Conservation (phyloP, 2,113 vertebrate species). For the Nipponia nippon region DNA sequence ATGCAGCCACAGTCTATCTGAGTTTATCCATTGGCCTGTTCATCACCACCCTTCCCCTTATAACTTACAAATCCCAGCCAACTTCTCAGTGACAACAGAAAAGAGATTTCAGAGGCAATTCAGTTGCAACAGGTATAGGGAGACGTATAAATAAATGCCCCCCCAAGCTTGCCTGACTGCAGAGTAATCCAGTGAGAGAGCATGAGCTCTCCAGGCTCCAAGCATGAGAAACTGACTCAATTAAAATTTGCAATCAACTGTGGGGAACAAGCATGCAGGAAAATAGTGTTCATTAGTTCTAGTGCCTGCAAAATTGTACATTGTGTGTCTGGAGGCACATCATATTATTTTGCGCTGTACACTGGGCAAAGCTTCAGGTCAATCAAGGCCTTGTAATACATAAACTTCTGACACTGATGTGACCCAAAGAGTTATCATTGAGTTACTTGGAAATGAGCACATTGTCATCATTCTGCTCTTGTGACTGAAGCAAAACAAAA, state of each 20-base stretch:
- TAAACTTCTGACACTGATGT: neutral
- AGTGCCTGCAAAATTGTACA: neutral
- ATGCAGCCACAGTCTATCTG: rapidly evolving
- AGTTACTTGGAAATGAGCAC: neutral
- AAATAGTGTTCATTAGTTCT: neutral
- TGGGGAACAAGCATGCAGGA: neutral
- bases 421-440: neutral
- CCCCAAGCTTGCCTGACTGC: neutral
- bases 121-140: neutral
- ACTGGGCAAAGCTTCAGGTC: neutral
- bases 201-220: neutral
- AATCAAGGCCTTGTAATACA: neutral
- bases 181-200: neutral
- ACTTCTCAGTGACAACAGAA: neutral
- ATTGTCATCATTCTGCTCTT: neutral
- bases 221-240: neutral
- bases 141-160: neutral
- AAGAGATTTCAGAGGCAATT: neutral
- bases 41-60: neutral
- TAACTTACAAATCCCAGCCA: neutral
- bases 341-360: neutral
- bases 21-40: neutral
- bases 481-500: neutral
- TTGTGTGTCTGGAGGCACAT: neutral
- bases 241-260: neutral